These are phyloP conservation scores for Aethes cnicana DNA, from an alignment of 2,888 invertebrate genomes.

Conservation along the genomic window DNA sequence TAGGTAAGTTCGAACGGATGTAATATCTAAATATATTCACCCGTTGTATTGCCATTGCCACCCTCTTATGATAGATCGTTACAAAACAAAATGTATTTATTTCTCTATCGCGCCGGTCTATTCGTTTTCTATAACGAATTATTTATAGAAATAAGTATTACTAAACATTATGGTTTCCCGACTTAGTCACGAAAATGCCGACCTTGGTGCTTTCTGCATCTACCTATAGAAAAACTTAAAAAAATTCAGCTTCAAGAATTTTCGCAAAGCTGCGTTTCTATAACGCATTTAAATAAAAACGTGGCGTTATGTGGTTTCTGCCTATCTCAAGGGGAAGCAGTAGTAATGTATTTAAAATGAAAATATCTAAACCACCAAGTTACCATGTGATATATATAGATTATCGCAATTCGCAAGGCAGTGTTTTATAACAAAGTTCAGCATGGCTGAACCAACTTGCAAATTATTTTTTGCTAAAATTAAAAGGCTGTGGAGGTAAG, in stretches of 20 bases:
- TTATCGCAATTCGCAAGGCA: background rate
- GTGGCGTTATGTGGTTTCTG: too few relatives aligned
- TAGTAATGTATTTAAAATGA: too few relatives aligned
- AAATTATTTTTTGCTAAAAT: conserved; percentile 19
- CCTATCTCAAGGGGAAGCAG: too few relatives aligned
- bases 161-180: conserved; percentile 57
- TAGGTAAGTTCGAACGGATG: conserved; percentile 10
- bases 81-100: too few relatives aligned
- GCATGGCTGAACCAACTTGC: background rate
- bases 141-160: conserved; percentile 40
- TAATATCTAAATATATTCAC: conserved; percentile 4
- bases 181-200: conserved; percentile 50
- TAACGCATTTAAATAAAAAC: too few relatives aligned
- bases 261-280: too few relatives aligned
- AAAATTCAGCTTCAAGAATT: conserved; percentile 18
- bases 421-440: background rate
- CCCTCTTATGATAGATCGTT: too few relatives aligned
- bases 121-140: conserved; percentile 29
- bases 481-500: conserved; percentile 17
- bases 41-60: too few relatives aligned
- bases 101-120: too few relatives aligned
- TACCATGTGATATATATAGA: too few relatives aligned
- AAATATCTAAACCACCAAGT: too few relatives aligned
- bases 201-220: conserved; percentile 48
- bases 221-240: conserved; percentile 12